These are phyloP conservation scores for Otolemur garnettii DNA, from an alignment of 2,113 vertebrate species.

Conservation along the genomic window DNA sequence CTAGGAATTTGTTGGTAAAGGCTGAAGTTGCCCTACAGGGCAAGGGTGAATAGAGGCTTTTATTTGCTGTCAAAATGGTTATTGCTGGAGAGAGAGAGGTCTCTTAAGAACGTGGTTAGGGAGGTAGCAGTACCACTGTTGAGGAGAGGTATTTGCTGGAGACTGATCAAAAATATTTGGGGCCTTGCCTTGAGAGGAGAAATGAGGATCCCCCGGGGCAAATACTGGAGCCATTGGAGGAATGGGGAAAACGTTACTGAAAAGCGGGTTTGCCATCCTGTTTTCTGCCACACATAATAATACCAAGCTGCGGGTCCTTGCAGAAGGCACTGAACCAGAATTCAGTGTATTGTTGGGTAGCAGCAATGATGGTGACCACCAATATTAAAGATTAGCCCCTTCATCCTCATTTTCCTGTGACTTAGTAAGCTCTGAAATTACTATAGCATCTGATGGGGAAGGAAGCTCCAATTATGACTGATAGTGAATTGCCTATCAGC, in stretches of 20 bases:
- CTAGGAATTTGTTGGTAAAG: neutral
- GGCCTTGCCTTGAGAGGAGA: neutral
- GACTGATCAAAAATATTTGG: neutral
- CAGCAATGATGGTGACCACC: neutral
- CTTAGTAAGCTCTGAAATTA: neutral
- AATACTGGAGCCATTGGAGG: neutral
- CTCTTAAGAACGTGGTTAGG: neutral
- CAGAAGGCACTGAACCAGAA: constrained; percentile 1
- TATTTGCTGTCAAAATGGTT: neutral
- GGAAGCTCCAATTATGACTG: neutral
- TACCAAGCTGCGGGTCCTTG: neutral
- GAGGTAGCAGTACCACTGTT: neutral
- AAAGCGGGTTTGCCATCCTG: neutral
- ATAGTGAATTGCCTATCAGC: neutral
- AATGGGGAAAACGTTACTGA: neutral
- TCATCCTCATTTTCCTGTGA: neutral
- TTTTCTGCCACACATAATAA: neutral
- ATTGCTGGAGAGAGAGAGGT: neutral
- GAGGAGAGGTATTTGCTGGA: neutral
- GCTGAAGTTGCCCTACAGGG: neutral
- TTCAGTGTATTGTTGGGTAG: neutral
- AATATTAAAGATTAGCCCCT: neutral
- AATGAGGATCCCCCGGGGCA: neutral
- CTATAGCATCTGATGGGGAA: neutral
- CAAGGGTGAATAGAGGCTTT: neutral